Percentiles rank a stretch among this genome's conserved stretches.
Evolutionary conservation across 2,113 vertebrate genomes (phyloP).

Genomic region (Mesitornis unicolor): DNA sequence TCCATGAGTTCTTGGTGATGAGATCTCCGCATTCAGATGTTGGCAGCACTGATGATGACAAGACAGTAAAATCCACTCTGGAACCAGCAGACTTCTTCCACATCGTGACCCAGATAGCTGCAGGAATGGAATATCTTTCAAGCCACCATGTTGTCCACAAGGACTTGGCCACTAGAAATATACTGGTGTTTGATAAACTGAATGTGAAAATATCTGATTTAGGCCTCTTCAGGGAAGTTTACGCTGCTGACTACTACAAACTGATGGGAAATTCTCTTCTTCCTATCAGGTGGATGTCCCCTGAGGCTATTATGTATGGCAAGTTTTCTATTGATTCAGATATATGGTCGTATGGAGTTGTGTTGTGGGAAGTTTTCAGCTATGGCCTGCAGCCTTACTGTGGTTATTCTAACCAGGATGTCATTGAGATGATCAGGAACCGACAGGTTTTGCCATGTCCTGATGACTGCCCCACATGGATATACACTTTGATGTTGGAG

Average conservation of each 20-base stretch:
- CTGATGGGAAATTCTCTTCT: constrained; percentile 85
- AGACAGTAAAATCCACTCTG: constrained; percentile 89
- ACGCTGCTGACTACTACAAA: constrained; percentile 95
- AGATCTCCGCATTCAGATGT: constrained; percentile 93
- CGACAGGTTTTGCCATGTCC: constrained; percentile 91
- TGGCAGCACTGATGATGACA: constrained; percentile 91
- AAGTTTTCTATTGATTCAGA: constrained; percentile 95
- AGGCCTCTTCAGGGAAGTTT: constrained; percentile 93
- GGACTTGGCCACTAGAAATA: constrained; percentile 93
- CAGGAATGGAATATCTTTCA: constrained; percentile 96
- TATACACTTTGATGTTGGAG: constrained; percentile 93
- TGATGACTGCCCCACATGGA: constrained; percentile 92
- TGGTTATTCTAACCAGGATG: constrained; percentile 95
- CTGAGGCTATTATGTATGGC: constrained; percentile 92
- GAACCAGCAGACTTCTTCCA: constrained; percentile 94
- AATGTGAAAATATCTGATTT: constrained; percentile 91
- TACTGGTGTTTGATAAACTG: constrained; percentile 92
- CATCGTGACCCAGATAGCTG: constrained; percentile 88
- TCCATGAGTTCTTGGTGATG: constrained; percentile 95
- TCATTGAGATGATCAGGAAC: constrained; percentile 92
- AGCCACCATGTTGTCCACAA: constrained; percentile 92
- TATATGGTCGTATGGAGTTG: constrained; percentile 94
- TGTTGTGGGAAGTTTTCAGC: constrained; percentile 97
- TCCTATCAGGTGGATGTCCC: constrained; percentile 96
- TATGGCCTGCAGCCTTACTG: constrained; percentile 97